Percentiles rank a stretch among this genome's conserved stretches.
phyloP scores from a whole-genome alignment of 2,113 vertebrate species.

The Pseudopodoces humilis region DNA sequence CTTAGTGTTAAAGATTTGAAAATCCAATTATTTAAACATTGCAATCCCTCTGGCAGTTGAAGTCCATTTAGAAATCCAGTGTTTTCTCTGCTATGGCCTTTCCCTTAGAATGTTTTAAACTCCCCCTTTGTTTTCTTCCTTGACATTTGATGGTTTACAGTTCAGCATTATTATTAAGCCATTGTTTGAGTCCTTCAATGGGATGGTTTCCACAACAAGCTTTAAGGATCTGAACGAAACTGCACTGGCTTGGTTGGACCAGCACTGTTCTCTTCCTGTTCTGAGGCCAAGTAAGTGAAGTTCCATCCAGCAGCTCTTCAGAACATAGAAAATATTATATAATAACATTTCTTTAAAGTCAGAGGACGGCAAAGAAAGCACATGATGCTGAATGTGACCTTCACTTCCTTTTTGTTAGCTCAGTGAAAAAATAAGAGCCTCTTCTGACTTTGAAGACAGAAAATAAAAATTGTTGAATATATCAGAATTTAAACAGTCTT shows the following conservation, averaged over 20 bases:
- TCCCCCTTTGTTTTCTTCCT: constrained; percentile 55
- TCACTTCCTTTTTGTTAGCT: not conserved
- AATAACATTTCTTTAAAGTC: not conserved
- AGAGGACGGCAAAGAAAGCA: not conserved
- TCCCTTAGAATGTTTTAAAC: not conserved
- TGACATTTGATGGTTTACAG: constrained; percentile 74
- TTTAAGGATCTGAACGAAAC: constrained; percentile 86
- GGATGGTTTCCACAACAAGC: constrained; percentile 87
- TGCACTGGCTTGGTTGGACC: constrained; percentile 88
- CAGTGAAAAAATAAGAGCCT: not conserved
- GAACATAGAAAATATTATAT: not conserved
- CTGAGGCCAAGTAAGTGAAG: constrained; percentile 91
- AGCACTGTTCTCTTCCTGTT: constrained; percentile 87
- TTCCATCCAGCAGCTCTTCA: not conserved
- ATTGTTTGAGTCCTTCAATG: constrained; percentile 94
- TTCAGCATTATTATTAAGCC: constrained; percentile 97
- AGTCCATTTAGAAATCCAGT: not conserved
- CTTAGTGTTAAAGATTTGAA: not conserved
- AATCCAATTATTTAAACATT: not conserved
- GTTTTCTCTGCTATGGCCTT: not conserved
- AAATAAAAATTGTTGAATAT: not conserved
- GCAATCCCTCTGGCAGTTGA: not conserved
- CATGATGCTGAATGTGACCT: not conserved
- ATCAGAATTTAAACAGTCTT: not conserved
- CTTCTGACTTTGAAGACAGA: not conserved